Evolutionary conservation across 2,797 vertebrate genomes (phyloP), one percentile per base, ranked within the genome.

Genomic region (Pseudochromis fuscus): DNA sequence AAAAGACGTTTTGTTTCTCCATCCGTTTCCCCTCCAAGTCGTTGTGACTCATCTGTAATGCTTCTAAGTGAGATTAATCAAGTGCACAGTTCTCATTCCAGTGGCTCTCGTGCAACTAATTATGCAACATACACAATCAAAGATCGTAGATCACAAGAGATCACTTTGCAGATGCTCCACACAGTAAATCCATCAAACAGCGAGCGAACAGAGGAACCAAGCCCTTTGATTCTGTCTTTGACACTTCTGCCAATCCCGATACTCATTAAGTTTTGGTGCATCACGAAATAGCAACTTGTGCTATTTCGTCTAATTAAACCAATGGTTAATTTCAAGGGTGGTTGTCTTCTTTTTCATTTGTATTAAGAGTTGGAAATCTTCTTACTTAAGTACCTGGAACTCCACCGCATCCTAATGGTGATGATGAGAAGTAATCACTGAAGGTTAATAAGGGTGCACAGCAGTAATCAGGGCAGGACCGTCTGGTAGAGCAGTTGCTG

Each of bases 381-480:
- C 49, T 81, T 80, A 59, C 67, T 83, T 50, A 75, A 87, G 78
- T 80, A 83, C 68, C 77, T 80, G 68, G 58, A 82, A 77, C 60
- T 84, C 16, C 50, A 51, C 55, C 73, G 64, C 77, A 81, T 85
- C 67, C 63, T 86, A 77, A 88, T 82, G 55, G 60, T 65, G 77
- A 49, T 81, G 80, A 84, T 79, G 77, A 79, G 77, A 70, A 81
- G 69, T 87, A 88, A 91, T 92, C 81, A 88, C 13, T 88, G 65
- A 81, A 87, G 85, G 90, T 91, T 91, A 92, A 91, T 86, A 84
- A 79, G 77, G 66, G 77, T 74, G 79, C 65, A 60, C 57, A 63
- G 62, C 60, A 72, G 81, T 88, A 89, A 90, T 91, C 82, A 87
- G 64, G 60, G 58, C 63, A 46, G 58, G 72, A 60, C 52, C 11